These are phyloP conservation scores for Dallia pectoralis DNA, from an alignment of 2,797 vertebrate species.

Conservation along the genomic window DNA sequence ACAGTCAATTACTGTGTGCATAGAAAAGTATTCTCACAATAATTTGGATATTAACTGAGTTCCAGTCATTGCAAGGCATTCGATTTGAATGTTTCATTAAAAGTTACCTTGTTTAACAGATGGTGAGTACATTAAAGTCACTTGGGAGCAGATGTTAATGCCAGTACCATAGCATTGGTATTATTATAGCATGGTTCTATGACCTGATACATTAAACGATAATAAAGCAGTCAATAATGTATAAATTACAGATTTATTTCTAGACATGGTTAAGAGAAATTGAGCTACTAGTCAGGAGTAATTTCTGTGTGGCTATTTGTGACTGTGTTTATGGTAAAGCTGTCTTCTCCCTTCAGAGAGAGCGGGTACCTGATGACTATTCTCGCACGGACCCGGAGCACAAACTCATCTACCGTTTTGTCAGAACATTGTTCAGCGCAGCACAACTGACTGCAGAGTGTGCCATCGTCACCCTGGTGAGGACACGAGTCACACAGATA, in stretches of 20 bases:
- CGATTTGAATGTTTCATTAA: no score
- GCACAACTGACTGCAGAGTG: constrained; percentile 94
- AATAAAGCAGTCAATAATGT: background rate
- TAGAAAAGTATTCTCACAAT: no score
- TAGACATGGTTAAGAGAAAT: background rate
- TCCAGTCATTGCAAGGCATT: no score
- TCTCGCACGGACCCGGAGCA: constrained; percentile 88
- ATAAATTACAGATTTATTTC: background rate
- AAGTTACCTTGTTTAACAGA: no score
- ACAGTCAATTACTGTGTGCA: no score
- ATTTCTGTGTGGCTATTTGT: background rate
- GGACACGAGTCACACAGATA: constrained; percentile 33
- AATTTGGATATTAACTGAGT: no score
- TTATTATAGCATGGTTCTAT: no score
- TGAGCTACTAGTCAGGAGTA: background rate
- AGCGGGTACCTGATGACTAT: constrained; percentile 86
- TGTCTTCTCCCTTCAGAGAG: constrained; percentile 72
- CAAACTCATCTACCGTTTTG: constrained; percentile 94
- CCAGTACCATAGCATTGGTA: no score
- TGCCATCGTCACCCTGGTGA: constrained; percentile 93
- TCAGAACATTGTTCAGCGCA: constrained; percentile 89
- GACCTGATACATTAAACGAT: no score
- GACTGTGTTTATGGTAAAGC: background rate
- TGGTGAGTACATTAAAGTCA: no score
- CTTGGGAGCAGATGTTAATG: no score